These are phyloP conservation scores for Leptopterna dolabrata DNA, from an alignment of 2,888 invertebrate genomes.

Conservation along the genomic window DNA sequence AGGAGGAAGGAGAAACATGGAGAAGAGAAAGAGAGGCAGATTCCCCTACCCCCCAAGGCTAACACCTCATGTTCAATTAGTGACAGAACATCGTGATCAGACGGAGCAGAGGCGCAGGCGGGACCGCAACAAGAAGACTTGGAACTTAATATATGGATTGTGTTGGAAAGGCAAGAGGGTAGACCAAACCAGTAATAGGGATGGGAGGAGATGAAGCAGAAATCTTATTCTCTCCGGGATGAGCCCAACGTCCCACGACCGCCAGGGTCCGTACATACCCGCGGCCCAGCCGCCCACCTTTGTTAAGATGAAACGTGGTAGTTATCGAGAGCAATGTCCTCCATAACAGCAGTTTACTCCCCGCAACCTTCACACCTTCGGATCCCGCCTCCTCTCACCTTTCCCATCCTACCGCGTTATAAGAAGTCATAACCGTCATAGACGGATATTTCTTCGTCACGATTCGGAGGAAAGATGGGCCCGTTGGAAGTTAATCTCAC, in stretches of 20 bases:
- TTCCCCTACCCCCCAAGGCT: constrained; percentile 30
- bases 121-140: constrained; percentile 36
- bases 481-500: not conserved
- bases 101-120: constrained; percentile 39
- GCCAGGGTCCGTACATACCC: not conserved
- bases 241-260: not conserved
- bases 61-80: constrained; percentile 48
- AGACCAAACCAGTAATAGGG: not conserved
- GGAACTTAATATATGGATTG: constrained; percentile 36
- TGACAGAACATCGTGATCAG: constrained; percentile 44
- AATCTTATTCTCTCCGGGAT: not conserved
- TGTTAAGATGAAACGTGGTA: constrained; percentile 31
- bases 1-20: not conserved
- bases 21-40: constrained; percentile 3
- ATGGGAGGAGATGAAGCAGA: not conserved
- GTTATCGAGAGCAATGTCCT: constrained; percentile 36
- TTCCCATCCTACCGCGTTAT: not conserved
- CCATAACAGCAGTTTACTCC: constrained; percentile 32
- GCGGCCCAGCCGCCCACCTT: not conserved
- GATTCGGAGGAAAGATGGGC: not conserved
- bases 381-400: not conserved
- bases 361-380: constrained; percentile 30
- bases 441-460: constrained; percentile 13
- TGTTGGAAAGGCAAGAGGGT: constrained; percentile 4
- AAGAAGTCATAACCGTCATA: constrained; percentile 3